A percentile compares a stretch with the other conserved stretches of the same genome.
Conservation (phyloP, 1,140 invertebrate genomes). For the Hypsibius dujardini region DNA sequence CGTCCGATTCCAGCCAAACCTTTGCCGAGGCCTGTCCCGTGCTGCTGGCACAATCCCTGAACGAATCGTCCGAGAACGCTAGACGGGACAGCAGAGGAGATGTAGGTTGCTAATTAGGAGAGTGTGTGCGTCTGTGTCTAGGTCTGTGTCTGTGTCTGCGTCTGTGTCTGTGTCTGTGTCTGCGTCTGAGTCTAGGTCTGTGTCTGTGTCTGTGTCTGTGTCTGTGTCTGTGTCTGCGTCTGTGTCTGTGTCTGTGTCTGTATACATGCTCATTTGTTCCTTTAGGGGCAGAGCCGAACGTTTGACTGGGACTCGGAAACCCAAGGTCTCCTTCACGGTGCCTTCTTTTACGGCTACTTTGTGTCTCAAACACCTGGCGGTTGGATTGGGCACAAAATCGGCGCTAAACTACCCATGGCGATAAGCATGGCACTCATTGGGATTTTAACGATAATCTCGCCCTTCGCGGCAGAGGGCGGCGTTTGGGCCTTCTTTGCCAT, state of each 20-base stretch:
- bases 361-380: neutral
- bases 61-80: neutral
- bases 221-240: too few species aligned
- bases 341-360: neutral
- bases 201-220: too few species aligned
- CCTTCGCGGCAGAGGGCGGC: slow-evolving; percentile 27
- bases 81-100: neutral
- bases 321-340: neutral
- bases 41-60: neutral
- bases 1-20: too few species aligned
- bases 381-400: neutral
- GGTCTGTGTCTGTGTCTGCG: too few species aligned
- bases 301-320: slow-evolving; percentile 9
- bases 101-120: neutral
- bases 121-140: neutral
- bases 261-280: neutral
- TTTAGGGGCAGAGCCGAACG: neutral
- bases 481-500: slow-evolving; percentile 28
- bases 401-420: neutral
- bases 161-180: too few species aligned
- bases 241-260: neutral
- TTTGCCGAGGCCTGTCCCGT: too few species aligned
- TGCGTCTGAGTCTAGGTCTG: too few species aligned
- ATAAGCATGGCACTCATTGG: slow-evolving; percentile 25
- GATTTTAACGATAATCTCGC: slow-evolving; percentile 31